These are phyloP conservation scores for Julus scanicus DNA, from an alignment of 2,888 invertebrate species.

Conservation along the genomic window DNA sequence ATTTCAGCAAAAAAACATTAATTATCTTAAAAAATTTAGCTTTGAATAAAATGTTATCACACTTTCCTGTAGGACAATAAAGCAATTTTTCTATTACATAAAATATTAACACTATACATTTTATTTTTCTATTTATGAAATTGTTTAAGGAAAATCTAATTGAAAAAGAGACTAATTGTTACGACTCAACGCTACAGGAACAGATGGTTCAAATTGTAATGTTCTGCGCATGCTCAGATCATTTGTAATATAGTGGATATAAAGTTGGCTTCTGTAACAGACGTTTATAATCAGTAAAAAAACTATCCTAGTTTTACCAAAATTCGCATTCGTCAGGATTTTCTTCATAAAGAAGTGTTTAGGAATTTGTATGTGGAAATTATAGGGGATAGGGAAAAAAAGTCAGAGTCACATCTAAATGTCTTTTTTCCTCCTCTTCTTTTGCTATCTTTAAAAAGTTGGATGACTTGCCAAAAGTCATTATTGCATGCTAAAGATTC, in stretches of 20 bases:
- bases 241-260: background rate
- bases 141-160: background rate
- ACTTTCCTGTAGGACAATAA: background rate
- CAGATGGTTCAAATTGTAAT: background rate
- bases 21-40: too few relatives aligned
- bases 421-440: background rate
- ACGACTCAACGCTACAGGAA: background rate
- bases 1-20: too few relatives aligned
- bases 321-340: background rate
- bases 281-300: background rate
- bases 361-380: background rate
- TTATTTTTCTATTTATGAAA: background rate
- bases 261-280: background rate
- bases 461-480: slow-evolving; percentile 29
- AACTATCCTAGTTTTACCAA: background rate
- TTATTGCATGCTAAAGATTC: slow-evolving; percentile 29
- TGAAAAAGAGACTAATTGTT: background rate
- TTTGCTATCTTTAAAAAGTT: background rate
- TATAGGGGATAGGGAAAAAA: background rate
- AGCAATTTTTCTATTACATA: background rate
- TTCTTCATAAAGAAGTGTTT: background rate
- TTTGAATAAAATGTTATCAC: background rate
- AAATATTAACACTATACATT: background rate
- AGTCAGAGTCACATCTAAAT: background rate
- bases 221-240: background rate